phyloP scores from a whole-genome alignment of 2,888 invertebrate genomes.

The Andrena camellia region DNA sequence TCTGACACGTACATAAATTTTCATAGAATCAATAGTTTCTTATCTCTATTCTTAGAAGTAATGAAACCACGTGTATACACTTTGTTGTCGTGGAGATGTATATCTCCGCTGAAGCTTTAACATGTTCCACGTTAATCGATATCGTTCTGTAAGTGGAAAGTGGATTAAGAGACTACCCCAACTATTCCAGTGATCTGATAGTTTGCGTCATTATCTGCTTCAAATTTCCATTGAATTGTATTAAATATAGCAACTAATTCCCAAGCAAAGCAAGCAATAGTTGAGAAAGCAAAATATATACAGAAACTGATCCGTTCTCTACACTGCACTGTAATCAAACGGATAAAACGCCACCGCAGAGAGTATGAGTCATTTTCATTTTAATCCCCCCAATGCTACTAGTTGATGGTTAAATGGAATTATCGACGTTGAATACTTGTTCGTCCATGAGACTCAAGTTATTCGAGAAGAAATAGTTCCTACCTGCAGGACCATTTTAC shows the following conservation, averaged over 20 bases:
- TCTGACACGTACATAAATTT: neutral
- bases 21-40: neutral
- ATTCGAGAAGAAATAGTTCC: neutral
- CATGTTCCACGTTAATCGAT: conserved; percentile 6
- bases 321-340: neutral
- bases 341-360: neutral
- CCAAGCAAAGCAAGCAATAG: too few species aligned
- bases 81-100: neutral
- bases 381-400: too few species aligned
- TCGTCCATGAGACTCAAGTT: neutral
- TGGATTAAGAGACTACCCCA: too few species aligned
- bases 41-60: conserved; percentile 1
- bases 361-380: neutral
- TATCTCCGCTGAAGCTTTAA: neutral
- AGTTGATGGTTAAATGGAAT: neutral
- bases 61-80: neutral
- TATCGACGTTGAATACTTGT: neutral
- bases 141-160: neutral
- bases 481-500: neutral
- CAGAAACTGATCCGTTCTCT: neutral
- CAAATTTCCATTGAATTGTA: too few species aligned
- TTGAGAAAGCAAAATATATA: too few species aligned
- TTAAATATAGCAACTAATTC: too few species aligned
- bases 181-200: too few species aligned
- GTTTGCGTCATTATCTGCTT: too few species aligned